Base-by-base conservation (phyloP, 2,113 vertebrate genomes). In the Neoarius graeffei region DNA sequence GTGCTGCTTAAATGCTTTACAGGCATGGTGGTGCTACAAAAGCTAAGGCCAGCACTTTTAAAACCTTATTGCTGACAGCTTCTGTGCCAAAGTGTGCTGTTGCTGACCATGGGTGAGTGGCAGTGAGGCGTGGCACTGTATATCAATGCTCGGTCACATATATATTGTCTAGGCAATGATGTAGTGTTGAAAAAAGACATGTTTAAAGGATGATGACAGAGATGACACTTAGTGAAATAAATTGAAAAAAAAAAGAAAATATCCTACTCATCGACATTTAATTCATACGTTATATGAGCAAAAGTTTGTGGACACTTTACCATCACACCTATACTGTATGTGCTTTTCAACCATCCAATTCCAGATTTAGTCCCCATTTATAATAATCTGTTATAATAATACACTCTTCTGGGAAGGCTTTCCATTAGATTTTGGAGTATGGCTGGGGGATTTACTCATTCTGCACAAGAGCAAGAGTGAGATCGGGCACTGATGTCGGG, bases 31-130 rank as follows among this genome's bases (percentile, higher is more conserved):
- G n/a, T 59, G 79, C 56, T 59, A 30, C 79, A 81, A 81, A 81
- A 35, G n/a, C 79, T 54, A 81, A 59, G 4, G 79, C 27, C 56
- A 81, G 56, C 79, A 81, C 79, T 81, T 81, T 81, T 17, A 35
- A 9, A 59, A 35, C 56, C 79, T 57, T 81, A 81, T 35, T 81
- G 54, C 79, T 81, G 79, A 57, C 17, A 81, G n/a, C 54, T 81
- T 56, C 35, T 59, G 54, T 2, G 8, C 54, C n/a, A 80, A 30
- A 80, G 35, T 57, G 77, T 79, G 50, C 76, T 27, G 25, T 15
- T 54, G 23, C 23, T 77, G 76, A 54, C 56, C 10, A 54, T 6
- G 48, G 57, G 25, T 57, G 52, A 56, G 25, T 80, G 52, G 52
- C 77, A 56, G 77, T 56, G 52, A 57, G 56, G 52, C 57, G n/a